A percentile compares a stretch with the other conserved stretches of the same genome.
Conservation (phyloP, 2,888 invertebrate genomes). For the Nyleta sp. region DNA sequence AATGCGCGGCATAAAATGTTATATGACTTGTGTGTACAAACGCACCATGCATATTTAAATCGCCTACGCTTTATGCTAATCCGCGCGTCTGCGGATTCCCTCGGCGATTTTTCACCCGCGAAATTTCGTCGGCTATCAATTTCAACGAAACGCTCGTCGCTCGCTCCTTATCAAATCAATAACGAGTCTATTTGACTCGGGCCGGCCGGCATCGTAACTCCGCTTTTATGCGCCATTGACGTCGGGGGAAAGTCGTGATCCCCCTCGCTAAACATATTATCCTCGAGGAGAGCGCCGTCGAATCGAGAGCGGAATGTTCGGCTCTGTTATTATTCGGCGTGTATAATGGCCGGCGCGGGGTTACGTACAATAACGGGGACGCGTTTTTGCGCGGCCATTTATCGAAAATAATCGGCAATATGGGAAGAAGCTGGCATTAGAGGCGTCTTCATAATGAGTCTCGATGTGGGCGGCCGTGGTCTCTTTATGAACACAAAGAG, state of each 20-base stretch:
- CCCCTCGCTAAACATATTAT: slow-evolving; percentile 26
- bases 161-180: slow-evolving; percentile 35
- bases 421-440: slow-evolving; percentile 43
- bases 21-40: slow-evolving; percentile 38
- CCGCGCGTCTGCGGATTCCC: slow-evolving; percentile 32
- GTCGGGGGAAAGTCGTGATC: slow-evolving; percentile 2
- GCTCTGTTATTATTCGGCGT: slow-evolving; percentile 22
- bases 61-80: slow-evolving; percentile 40
- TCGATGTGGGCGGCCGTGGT: slow-evolving; percentile 52
- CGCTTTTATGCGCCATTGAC: slow-evolving; percentile 21
- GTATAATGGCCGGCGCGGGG: slow-evolving; percentile 6
- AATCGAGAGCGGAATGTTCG: slow-evolving; percentile 4
- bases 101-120: slow-evolving; percentile 10
- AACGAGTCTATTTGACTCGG: slow-evolving; percentile 18
- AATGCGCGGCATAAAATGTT: slow-evolving; percentile 44
- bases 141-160: not conserved
- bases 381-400: slow-evolving; percentile 24
- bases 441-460: slow-evolving; percentile 56
- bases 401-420: slow-evolving; percentile 46
- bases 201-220: no score
- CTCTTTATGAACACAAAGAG: slow-evolving; percentile 57
- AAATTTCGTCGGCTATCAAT: slow-evolving; percentile 12
- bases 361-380: slow-evolving; percentile 13
- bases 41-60: slow-evolving; percentile 46
- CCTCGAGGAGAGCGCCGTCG: not conserved